Evolutionary conservation across 2,113 vertebrate genomes (phyloP), one percentile per base, ranked within the genome.

Genomic region (Dicentrarchus labrax): DNA sequence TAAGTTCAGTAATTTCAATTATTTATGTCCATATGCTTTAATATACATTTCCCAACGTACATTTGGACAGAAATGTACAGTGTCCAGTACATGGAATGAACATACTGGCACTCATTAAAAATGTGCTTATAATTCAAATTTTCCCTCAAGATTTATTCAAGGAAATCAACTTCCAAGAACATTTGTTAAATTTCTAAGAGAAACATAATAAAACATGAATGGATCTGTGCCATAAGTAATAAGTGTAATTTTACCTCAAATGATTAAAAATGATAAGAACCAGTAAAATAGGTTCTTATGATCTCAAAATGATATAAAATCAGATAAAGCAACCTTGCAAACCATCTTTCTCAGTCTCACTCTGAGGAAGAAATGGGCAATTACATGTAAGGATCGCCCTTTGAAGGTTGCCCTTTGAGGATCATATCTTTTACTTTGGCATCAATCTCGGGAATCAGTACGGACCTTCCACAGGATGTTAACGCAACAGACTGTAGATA

Each of bases 331-430:
- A 60, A 72, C 75, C 72, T 76, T 72, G 71, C 54, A 72, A 81
- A 80, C 38, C 39, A 41, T 86, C 61, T 82, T 72, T 77, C 65
- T 83, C 43, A 73, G 60, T 67, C 30, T 36, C 10, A 62, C 80
- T 76, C 41, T 24, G 48, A 83, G 48, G 64, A 86, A 50, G 82
- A 30, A 30, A 80, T 71, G 36, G 60, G 72, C 82, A 92, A 91
- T 92, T 89, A 91, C 60, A 50, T 84, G 56, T 66, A 47, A 67
- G 80, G 80, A 84, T 81, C 24, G 11, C 54, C 71, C 75, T 92
- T 90, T 92, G 86, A 93, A 92, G 79, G 76, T 76, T 83, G 79
- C 74, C 78, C 85, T 93, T 89, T 86, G 86, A 91, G 87, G 74
- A 85, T 76, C 64, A 84, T 86, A 85, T 92, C 77, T 91, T 84